Evolutionary conservation across 2,113 vertebrate species (phyloP).

Genomic region (Macheiramphus alcinus): DNA sequence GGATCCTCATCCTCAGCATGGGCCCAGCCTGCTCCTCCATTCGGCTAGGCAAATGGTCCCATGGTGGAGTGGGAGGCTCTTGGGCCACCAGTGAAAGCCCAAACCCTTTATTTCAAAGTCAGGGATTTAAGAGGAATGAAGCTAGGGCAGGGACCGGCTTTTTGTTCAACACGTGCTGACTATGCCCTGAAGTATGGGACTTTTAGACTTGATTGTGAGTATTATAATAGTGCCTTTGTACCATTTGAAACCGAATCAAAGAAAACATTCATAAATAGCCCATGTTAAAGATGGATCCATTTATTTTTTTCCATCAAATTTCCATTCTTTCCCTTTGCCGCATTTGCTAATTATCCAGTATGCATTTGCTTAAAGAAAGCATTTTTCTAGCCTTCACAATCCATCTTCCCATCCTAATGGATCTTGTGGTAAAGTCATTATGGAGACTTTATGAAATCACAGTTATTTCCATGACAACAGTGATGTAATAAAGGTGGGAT

Average conservation of each 20-base stretch:
- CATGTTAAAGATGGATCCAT: background rate
- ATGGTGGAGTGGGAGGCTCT: background rate
- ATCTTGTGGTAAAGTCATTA: slow-evolving; percentile 66
- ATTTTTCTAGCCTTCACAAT: slow-evolving; percentile 52
- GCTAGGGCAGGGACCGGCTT: background rate
- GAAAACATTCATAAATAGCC: slow-evolving; percentile 28
- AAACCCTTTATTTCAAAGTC: background rate
- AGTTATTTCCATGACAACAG: slow-evolving; percentile 69
- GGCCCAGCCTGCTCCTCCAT: background rate
- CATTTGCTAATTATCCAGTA: slow-evolving; percentile 47
- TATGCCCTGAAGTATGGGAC: background rate
- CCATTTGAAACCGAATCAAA: slow-evolving; percentile 18
- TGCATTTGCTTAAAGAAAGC: slow-evolving; percentile 56
- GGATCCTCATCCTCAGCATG: background rate
- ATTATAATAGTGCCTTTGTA: background rate
- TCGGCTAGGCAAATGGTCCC: background rate
- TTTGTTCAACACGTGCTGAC: background rate
- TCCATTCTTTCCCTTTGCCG: slow-evolving; percentile 2
- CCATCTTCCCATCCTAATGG: slow-evolving; percentile 63
- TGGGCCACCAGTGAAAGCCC: background rate
- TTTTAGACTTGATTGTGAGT: background rate
- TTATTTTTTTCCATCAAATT: slow-evolving; percentile 38
- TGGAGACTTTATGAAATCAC: slow-evolving; percentile 60
- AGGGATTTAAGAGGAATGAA: background rate
- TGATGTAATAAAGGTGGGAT: slow-evolving; percentile 65